Evolutionary conservation across 2,113 vertebrate genomes (phyloP), one percentile per base, ranked within the genome.

Genomic region (Ctenodactylus gundi): DNA sequence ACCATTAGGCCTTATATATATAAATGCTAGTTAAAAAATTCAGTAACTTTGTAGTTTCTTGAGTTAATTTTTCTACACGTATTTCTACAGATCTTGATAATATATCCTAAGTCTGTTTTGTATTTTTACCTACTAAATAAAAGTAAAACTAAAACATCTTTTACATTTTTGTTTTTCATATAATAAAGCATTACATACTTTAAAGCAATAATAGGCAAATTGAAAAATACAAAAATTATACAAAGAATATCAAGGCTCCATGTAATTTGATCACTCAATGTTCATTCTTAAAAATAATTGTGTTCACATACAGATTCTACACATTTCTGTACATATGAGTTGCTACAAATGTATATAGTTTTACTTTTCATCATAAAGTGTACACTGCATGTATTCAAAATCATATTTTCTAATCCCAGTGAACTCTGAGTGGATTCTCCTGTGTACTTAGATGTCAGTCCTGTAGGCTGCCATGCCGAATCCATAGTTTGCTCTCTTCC

Each of bases 1-100:
- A 83, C 53, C 7, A 60, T 80, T 91, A n/a, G 75, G 58, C 1
- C 6, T 76, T 80, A 80, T 46, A 41, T 2, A 82, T 23, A 62
- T 73, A 88, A 86, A 9, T 78, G 14, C 21, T 94, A 83, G 90
- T 86, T 85, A 41, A 88, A 46, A 88, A 91, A 39, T 89, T 62
- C 4, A 10, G 17, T 55, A 65, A 41, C 62, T 90, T 83, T 68
- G 51, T 44, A 82, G 82, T 91, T 72, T 93, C 31, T 80, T 41
- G 81, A 89, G 55, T n/a, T 80, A 6, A 49, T 83, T 6, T 36
- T 76, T 18, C 21, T 64, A 53, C 36, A 76, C 87, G 21, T 68
- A 18, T 72, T n/a, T 77, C 18, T 25, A 57, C 29, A 87, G 18
- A 89, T 49, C 60, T 73, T 73, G 23, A 86, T 88, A 77, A 65